phyloP scores from a whole-genome alignment of 1,140 invertebrate genomes.

The Colletes gigas region DNA sequence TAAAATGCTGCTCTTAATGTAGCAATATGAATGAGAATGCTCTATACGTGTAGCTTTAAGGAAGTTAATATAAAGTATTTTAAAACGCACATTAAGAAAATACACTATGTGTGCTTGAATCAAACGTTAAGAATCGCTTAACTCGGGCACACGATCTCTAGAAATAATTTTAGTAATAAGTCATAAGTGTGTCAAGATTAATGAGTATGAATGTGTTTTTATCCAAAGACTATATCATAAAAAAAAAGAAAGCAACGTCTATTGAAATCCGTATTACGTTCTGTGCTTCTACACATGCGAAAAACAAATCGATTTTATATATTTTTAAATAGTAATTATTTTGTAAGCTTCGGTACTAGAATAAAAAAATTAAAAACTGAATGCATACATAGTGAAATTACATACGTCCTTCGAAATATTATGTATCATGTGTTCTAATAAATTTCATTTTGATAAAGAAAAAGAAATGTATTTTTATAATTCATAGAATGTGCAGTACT shows the following conservation, averaged over 20 bases:
- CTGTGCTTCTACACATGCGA: neutral
- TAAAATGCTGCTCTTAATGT: neutral
- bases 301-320: neutral
- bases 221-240: constrained; percentile 67
- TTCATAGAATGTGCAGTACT: constrained; percentile 78
- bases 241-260: constrained; percentile 8
- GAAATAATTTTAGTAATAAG: neutral
- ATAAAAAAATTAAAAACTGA: neutral
- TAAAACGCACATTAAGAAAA: neutral
- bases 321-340: constrained; percentile 14
- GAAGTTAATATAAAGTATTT: neutral
- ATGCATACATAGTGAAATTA: neutral
- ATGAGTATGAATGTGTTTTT: constrained; percentile 48
- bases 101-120: constrained; percentile 5
- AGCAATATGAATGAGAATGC: neutral
- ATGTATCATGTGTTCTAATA: neutral
- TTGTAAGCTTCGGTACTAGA: neutral
- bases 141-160: constrained; percentile 20
- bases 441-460: neutral
- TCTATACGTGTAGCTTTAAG: constrained; percentile 13
- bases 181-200: constrained; percentile 19
- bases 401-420: neutral
- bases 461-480: neutral
- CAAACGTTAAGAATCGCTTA: neutral
- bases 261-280: constrained; percentile 15